Conservation (phyloP, 2,888 invertebrate genomes). For the Erebia palarica region DNA sequence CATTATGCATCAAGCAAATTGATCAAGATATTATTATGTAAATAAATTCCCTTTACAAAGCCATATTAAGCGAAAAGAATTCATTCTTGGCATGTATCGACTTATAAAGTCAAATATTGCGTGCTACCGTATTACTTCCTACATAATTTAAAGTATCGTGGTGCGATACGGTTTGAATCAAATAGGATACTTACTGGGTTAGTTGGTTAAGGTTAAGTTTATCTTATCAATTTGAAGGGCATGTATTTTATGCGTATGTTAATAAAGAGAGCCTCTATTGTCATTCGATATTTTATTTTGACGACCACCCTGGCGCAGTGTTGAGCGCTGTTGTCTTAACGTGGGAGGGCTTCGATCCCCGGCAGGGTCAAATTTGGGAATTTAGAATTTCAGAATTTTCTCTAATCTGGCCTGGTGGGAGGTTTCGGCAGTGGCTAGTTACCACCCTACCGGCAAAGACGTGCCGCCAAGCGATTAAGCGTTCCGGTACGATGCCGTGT, state of each 20-base stretch:
- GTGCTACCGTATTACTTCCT: conserved; percentile 10
- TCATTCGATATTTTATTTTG: neutral
- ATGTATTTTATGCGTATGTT: neutral
- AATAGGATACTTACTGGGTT: conserved; percentile 48
- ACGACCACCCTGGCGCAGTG: too few species aligned
- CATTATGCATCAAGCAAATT: neutral
- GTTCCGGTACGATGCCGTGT: too few species aligned
- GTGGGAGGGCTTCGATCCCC: too few species aligned
- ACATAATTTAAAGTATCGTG: conserved; percentile 11
- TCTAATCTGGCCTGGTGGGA: too few species aligned
- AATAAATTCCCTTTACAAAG: conserved; percentile 3
- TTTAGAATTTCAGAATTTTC: too few species aligned
- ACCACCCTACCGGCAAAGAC: too few species aligned
- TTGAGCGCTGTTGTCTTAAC: too few species aligned
- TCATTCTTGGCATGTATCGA: neutral
- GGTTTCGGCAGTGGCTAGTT: too few species aligned
- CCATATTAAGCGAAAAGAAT: neutral
- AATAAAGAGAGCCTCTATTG: neutral
- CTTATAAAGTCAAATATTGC: conserved; percentile 7
- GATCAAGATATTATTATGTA: neutral
- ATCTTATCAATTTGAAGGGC: conserved; percentile 53
- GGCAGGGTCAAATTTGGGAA: too few species aligned
- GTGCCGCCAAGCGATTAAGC: too few species aligned
- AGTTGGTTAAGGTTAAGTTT: conserved; percentile 61
- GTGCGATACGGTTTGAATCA: conserved; percentile 16